A percentile compares a stretch with the other conserved stretches of the same genome.
Conservation (phyloP, 2,113 vertebrate genomes). For the Cygnus buccinator region DNA sequence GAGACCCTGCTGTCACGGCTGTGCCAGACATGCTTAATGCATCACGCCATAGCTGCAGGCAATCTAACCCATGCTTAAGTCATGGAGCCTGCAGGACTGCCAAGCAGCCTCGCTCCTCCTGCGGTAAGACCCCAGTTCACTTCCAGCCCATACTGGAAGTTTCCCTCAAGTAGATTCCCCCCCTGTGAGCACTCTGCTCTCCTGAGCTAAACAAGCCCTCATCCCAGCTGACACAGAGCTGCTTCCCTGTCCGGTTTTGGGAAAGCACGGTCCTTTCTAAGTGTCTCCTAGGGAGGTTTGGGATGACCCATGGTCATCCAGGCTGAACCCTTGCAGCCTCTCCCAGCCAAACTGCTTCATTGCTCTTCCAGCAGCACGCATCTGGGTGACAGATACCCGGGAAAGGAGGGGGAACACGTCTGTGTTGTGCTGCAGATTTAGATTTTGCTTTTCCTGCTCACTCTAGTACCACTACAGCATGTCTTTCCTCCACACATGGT, state of each 20-base stretch:
- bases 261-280: background rate
- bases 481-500: background rate
- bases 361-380: background rate
- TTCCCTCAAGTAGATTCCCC: background rate
- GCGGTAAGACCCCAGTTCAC: background rate
- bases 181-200: background rate
- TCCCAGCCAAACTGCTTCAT: background rate
- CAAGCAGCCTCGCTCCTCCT: background rate
- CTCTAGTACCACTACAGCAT: background rate
- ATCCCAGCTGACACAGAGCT: background rate
- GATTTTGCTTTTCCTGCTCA: background rate
- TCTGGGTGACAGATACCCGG: background rate
- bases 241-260: background rate
- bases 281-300: background rate
- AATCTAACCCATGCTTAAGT: accelerated
- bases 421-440: background rate
- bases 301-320: background rate
- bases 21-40: background rate
- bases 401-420: too few relatives aligned
- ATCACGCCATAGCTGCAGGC: background rate
- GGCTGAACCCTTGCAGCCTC: background rate
- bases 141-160: background rate
- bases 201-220: too few relatives aligned
- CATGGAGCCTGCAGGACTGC: background rate
- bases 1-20: background rate